Conservation (phyloP, 2,113 vertebrate species). For the Amblyornis subalaris region DNA sequence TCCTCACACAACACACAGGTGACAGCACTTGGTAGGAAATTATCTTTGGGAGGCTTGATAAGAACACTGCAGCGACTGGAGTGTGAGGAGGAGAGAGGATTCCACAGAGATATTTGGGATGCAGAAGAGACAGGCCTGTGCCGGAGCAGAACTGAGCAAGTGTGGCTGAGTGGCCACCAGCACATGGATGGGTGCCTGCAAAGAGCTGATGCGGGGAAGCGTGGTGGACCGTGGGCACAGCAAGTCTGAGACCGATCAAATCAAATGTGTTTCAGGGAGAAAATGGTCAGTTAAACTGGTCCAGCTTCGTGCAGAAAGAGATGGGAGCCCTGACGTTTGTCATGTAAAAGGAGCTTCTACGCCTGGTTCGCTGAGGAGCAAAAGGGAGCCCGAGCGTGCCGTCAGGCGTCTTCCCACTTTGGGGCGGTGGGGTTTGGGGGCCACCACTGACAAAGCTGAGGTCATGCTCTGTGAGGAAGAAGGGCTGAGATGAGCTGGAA, state of each 20-base stretch:
- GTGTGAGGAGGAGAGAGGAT: not conserved
- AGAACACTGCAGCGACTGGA: not conserved
- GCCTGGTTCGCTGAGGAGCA: not conserved
- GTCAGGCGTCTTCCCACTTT: rapidly evolving
- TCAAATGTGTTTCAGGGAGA: not conserved
- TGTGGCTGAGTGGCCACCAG: not conserved
- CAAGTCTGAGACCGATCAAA: not conserved
- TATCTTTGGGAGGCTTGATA: not conserved
- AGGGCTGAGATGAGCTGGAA: not conserved
- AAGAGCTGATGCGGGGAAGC: not conserved
- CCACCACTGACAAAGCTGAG: not conserved
- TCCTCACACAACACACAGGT: not conserved
- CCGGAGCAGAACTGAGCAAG: not conserved
- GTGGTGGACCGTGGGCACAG: not conserved
- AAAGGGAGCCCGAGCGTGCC: rapidly evolving
- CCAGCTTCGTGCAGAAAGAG: not conserved
- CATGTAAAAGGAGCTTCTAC: not conserved
- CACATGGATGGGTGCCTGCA: not conserved
- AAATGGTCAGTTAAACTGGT: not conserved
- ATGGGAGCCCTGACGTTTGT: not conserved
- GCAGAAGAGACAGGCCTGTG: rapidly evolving
- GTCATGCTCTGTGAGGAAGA: not conserved
- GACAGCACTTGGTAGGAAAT: not conserved
- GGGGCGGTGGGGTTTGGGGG: not conserved
- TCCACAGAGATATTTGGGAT: not conserved